Evolutionary conservation across 1,140 invertebrate species (phyloP).

Genomic region (Diploscapter pachys): DNA sequence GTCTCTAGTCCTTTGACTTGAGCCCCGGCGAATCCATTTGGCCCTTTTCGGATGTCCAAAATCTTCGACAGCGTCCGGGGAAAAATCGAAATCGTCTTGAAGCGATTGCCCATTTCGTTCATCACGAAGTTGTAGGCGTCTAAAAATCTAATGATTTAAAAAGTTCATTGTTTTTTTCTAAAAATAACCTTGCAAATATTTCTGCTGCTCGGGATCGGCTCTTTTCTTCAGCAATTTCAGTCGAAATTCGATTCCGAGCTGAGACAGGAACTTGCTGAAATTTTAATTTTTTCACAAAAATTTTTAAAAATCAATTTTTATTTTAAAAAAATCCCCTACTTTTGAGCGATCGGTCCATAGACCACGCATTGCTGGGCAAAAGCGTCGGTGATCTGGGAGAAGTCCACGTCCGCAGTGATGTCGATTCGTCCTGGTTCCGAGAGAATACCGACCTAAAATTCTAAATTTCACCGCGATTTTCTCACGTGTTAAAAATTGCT

Average conservation of each 20-base stretch:
- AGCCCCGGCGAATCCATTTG: constrained; percentile 15
- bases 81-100: constrained; percentile 76
- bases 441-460: constrained; percentile 73
- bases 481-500: too few relatives aligned
- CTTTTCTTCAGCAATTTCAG: constrained; percentile 68
- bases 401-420: constrained; percentile 93
- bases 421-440: constrained; percentile 78
- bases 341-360: constrained; percentile 78
- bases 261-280: constrained; percentile 69
- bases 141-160: not conserved
- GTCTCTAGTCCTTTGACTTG: not conserved
- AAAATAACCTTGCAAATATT: constrained; percentile 43
- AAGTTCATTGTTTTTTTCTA: not conserved
- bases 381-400: constrained; percentile 70
- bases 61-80: constrained; percentile 69
- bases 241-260: constrained; percentile 73
- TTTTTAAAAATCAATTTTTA: not conserved
- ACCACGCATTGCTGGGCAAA: constrained; percentile 64
- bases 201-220: constrained; percentile 66
- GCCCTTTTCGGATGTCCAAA: constrained; percentile 62
- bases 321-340: constrained; percentile 37
- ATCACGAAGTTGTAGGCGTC: constrained; percentile 78
- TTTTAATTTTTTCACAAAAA: too few relatives aligned
- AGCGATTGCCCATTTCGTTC: constrained; percentile 81
- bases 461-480: not conserved